Evolutionary conservation across 2,888 invertebrate genomes (phyloP), one percentile per base, ranked within the genome.

Genomic region (Eilema griseolum): DNA sequence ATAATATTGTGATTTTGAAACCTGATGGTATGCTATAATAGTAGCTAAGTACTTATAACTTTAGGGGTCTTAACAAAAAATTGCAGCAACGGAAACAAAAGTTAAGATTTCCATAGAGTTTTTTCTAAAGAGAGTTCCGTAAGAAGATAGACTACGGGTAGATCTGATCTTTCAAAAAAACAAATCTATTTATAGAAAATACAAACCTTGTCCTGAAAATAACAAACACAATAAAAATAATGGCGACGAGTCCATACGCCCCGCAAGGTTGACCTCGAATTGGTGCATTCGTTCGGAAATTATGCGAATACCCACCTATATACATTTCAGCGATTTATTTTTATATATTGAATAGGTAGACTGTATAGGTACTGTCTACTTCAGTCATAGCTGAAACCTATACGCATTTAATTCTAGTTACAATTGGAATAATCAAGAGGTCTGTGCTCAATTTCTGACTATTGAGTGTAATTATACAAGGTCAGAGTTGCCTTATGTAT

Each of bases 361-460:
- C 20, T 52, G 7, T 20, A 41, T 41, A 41, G 33, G 8, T 33
- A 33, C 8, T 33, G 33, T 5, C 41, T 20, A 46, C 16, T 46
- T n/a, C 52, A 52, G 16, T 46, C n/a, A 52, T 52, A 52, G 26
- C n/a, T 64, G 16, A 28, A n/a, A 14, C 8, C 28, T n/a, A n/a
- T 26, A n/a, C 28, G 11, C 12, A n/a, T 64, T 28, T 46, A 64
- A 64, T n/a, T 52, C 28, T 28, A 28, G 26, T 52, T n/a, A 52
- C n/a, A 64, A 64, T 64, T 68, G 67, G 14, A 60, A 46, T 66
- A 73, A 73, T 64, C 31, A 76, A 73, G 73, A 79, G 70, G 69
- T 81, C 46, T 46, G 31, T 33, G 31, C 7, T 33, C 31, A 33
- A 33, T 33, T 33, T 33, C 31, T 33, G 31, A 33, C 31, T 33